A percentile compares a stretch with the other conserved stretches of the same genome.
Conservation (phyloP, 1,140 invertebrate species). For the Heterodera schachtii region DNA sequence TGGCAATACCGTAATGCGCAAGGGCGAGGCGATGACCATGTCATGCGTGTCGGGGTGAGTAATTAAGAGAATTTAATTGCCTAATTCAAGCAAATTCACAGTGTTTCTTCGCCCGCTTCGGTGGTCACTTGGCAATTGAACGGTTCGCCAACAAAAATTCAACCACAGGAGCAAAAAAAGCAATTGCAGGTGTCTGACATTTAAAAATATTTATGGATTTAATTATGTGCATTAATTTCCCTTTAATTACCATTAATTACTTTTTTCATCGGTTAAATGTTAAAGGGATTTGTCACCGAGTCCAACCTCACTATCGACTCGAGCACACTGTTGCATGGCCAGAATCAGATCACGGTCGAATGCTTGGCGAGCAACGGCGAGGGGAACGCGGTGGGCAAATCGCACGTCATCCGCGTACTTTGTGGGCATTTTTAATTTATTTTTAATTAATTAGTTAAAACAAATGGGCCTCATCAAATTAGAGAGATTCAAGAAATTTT, state of each 20-base stretch:
- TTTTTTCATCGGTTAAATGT: no score
- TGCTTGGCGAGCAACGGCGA: slow-evolving; percentile 61
- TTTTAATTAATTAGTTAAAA: no score
- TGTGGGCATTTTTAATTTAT: slow-evolving; percentile 28
- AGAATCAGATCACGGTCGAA: slow-evolving; percentile 58
- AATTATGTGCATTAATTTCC: no score
- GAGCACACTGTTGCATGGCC: slow-evolving; percentile 43
- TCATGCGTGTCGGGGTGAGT: slow-evolving; percentile 41
- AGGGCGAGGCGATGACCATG: slow-evolving; percentile 48
- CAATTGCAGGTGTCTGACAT: slow-evolving; percentile 26
- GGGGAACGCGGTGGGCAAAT: slow-evolving; percentile 49
- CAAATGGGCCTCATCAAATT: no score
- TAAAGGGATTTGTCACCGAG: slow-evolving; percentile 43
- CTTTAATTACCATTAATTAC: background rate
- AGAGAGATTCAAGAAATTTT: no score
- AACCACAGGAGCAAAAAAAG: slow-evolving; percentile 45
- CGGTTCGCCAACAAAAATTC: slow-evolving; percentile 40
- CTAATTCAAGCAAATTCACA: background rate
- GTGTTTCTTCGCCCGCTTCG: slow-evolving; percentile 41
- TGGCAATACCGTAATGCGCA: slow-evolving; percentile 46
- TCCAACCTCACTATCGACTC: slow-evolving; percentile 49
- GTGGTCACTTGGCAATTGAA: slow-evolving; percentile 45
- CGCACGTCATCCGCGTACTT: slow-evolving; percentile 61
- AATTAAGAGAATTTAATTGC: slow-evolving; percentile 10
- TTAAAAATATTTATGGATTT: no score